A percentile compares a stretch with the other conserved stretches of the same genome.
These are phyloP conservation scores for Papilio dardanus DNA, from an alignment of 1,140 invertebrate species.

Conservation along the genomic window DNA sequence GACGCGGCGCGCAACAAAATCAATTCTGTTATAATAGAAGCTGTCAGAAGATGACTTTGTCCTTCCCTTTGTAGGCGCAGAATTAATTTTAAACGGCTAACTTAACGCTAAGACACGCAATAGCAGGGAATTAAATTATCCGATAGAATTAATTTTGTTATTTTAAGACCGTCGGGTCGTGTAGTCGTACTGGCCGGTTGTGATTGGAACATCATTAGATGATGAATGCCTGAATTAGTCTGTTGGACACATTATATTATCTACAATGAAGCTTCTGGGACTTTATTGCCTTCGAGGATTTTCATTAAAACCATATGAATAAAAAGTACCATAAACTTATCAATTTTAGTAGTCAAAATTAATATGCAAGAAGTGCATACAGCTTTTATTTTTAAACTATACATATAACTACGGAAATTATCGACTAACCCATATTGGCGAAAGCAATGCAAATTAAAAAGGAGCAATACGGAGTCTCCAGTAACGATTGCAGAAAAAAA, in stretches of 20 bases:
- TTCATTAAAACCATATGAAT: too few species aligned
- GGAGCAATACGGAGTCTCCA: neutral
- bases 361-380: neutral
- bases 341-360: too few species aligned
- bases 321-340: too few species aligned
- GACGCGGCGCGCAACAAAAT: conserved; percentile 40
- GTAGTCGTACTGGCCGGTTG: neutral
- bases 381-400: neutral
- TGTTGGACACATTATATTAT: too few species aligned
- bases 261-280: too few species aligned
- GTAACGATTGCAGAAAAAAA: conserved; percentile 40
- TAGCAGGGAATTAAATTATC: conserved; percentile 22
- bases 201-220: neutral
- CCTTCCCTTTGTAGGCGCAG: conserved; percentile 28
- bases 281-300: too few species aligned
- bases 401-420: neutral
- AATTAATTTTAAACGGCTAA: conserved; percentile 46
- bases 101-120: conserved; percentile 18
- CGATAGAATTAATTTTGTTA: conserved; percentile 23
- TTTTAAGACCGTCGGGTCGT: too few species aligned
- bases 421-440: neutral
- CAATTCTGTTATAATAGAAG: conserved; percentile 57
- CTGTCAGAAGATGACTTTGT: conserved; percentile 32
- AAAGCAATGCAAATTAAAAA: conserved; percentile 27
- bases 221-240: too few species aligned